Conservation (phyloP, 2,888 invertebrate genomes). For the Cyaniris semiargus region DNA sequence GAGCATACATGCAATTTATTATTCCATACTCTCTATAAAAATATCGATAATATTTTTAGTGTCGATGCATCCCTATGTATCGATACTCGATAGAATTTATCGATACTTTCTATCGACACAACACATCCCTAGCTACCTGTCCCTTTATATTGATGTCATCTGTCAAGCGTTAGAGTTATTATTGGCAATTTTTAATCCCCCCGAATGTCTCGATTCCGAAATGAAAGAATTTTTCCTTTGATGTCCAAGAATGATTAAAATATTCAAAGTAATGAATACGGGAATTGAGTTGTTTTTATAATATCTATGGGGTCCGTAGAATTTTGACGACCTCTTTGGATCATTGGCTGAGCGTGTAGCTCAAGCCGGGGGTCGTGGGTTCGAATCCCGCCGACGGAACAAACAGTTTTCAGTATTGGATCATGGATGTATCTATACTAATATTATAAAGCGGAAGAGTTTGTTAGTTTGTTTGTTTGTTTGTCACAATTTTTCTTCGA, state of each 20-base stretch:
- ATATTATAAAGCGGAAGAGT: too few relatives aligned
- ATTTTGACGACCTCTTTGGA: background rate
- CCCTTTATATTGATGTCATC: conserved; percentile 21
- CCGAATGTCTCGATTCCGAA: background rate
- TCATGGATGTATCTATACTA: too few relatives aligned
- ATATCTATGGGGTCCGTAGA: background rate
- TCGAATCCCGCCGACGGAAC: too few relatives aligned
- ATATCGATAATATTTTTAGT: too few relatives aligned
- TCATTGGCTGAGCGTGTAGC: too few relatives aligned
- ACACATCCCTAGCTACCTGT: conserved; percentile 18
- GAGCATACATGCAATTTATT: too few relatives aligned
- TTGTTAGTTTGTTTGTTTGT: too few relatives aligned
- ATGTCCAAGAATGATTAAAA: background rate
- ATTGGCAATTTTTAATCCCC: conserved; percentile 29
- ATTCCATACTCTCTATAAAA: too few relatives aligned
- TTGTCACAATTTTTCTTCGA: background rate
- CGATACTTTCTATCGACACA: conserved; percentile 16
- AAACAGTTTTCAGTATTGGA: too few relatives aligned
- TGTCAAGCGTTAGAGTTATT: conserved; percentile 27
- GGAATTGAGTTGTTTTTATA: background rate
- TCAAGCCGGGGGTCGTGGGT: too few relatives aligned
- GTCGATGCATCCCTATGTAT: too few relatives aligned
- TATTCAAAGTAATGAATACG: background rate
- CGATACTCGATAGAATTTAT: background rate
- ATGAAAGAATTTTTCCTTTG: background rate